Base-by-base conservation (phyloP, 2,888 invertebrate genomes). In the Abscondita cerata region DNA sequence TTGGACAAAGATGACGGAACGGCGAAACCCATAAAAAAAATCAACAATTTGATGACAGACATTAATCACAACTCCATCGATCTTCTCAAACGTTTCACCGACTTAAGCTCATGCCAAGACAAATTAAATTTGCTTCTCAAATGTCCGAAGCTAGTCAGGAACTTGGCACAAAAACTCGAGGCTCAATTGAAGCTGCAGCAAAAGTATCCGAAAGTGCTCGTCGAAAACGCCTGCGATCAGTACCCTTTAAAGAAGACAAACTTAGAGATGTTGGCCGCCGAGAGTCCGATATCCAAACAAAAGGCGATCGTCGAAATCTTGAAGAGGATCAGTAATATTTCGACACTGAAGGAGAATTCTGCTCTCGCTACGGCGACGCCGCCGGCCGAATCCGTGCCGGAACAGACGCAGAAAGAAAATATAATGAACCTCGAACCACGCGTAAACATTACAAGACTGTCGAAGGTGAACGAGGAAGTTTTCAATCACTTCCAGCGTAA, bases 1-100 rank as follows among this genome's bases (percentile, higher is more conserved):
- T 66, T 76, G 16, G 34, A 48, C 3, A n/a, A n/a, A n/a, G 41
- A 54, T 31, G 12, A 15, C 25, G 6, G 25, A 2, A 25, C 2
- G 4, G 25, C 25, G 2, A 25, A 50, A 52, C 16, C 31, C 1
- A 0, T 56, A 47, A 11, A 47, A 56, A 31, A 56, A 48, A 38
- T 20, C 48, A 33, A 33, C n/a, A 47, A 55, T 8, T 5, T 8
- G 11, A 44, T 18, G 2, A 13, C 18, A 18, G 13, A 12, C 13
- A 41, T 4, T 36, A 36, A 41, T 3, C 16, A 44, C 6, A 4
- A 18, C 5, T 34, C 46, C 1, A 44, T 34, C n/a, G 47, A 38
- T 2, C 33, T 59, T 20, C 41, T 59, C 1, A 48, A 56, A 15
- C 61, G 41, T 19, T 56, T 51, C 19, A 46, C 31, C 13, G 31